Evolutionary conservation across 2,888 invertebrate genomes (phyloP), one percentile per base, ranked within the genome.

Genomic region (Clostera curtula): DNA sequence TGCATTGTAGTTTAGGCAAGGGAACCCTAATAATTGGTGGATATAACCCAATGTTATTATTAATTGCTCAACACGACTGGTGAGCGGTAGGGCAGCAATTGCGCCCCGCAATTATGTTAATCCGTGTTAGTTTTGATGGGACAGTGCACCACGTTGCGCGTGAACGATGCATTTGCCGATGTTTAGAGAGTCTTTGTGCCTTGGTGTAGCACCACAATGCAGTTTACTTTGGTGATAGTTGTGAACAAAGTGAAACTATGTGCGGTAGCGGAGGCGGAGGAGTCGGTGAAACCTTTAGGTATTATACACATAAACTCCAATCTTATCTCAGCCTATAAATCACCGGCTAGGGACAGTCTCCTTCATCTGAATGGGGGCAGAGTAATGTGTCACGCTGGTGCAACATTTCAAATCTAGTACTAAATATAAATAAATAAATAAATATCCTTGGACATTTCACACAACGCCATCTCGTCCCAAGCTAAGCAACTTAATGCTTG

Each of bases 151-250:
- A 65, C 51, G 62, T 43, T 65, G 72, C 71, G 75, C 80, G 82
- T 57, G 44, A 59, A 73, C 66, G 62, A 82, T 79, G 77, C 64
- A 65, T 73, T 68, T 66, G 56, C 58, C 59, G 63, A 68, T 58
- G 54, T 56, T 50, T 64, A 45, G 34, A 43, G 53, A n/a, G n/a
- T n/a, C n/a, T n/a, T n/a, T n/a, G n/a, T n/a, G n/a, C n/a, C n/a
- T n/a, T n/a, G 42, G 60, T 68, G 58, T 42, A 49, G 60, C 66
- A 56, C 47, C 48, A 74, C 63, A 54, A 82, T 83, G 83, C 82
- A 83, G 73, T 83, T 74, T 65, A 82, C 82, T 41, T 59, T 83
- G 56, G 82, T 83, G 36, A 82, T 83, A 43, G 76, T 83, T 41
- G 77, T 82, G 53, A 82, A 77, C 66, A 79, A 65, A 66, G 76